These are phyloP conservation scores for Scaptomyza hsui DNA, from an alignment of 1,140 invertebrate genomes.

Conservation along the genomic window DNA sequence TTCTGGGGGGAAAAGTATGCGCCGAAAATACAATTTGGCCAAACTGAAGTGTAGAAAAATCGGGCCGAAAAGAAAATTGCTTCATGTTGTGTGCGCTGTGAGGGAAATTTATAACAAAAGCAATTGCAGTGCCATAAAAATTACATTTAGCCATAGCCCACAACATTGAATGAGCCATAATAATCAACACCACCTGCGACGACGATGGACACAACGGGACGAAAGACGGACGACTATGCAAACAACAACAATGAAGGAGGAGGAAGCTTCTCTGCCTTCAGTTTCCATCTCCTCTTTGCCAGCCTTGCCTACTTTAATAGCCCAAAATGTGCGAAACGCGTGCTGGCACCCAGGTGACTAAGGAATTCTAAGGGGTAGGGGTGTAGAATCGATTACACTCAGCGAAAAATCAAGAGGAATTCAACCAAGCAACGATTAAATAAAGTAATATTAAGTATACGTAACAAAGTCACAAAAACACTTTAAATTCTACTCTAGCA, in stretches of 20 bases:
- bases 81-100: slow-evolving; percentile 44
- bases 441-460: too few species aligned
- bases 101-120: slow-evolving; percentile 65
- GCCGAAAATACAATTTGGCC: slow-evolving; percentile 13
- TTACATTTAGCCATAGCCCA: slow-evolving; percentile 60
- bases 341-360: slow-evolving; percentile 9
- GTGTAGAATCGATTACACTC: background rate
- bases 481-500: too few species aligned
- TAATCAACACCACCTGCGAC: slow-evolving; percentile 72
- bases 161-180: slow-evolving; percentile 52
- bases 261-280: background rate
- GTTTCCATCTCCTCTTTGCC: background rate
- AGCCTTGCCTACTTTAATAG: slow-evolving; percentile 21
- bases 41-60: background rate
- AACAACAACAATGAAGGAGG: slow-evolving; percentile 41
- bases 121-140: slow-evolving; percentile 78
- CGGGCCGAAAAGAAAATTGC: slow-evolving; percentile 49
- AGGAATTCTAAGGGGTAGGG: background rate
- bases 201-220: slow-evolving; percentile 25
- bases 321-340: slow-evolving; percentile 50
- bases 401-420: too few species aligned
- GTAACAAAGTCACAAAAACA: too few species aligned
- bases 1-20: slow-evolving; percentile 16
- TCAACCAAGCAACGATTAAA: too few species aligned
- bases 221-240: slow-evolving; percentile 40